These are phyloP conservation scores for Chaetodon auriga DNA, from an alignment of 2,113 vertebrate genomes.

Conservation along the genomic window DNA sequence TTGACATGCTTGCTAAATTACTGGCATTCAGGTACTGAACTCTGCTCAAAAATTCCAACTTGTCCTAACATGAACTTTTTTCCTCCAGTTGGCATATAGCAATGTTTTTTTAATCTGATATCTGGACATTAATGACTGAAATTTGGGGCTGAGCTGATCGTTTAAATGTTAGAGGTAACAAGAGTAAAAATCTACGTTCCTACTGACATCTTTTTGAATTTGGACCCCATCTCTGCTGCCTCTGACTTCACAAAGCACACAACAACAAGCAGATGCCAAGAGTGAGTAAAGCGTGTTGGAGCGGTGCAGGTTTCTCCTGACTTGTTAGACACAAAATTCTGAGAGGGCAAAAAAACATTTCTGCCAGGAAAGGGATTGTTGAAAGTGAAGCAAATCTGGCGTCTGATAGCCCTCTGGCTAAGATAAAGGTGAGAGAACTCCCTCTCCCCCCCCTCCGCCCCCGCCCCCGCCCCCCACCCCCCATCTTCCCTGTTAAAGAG, in stretches of 20 bases:
- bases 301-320: slow-evolving; percentile 32
- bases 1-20: background rate
- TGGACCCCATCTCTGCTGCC: background rate
- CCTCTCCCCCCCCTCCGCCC: background rate
- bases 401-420: slow-evolving; percentile 56
- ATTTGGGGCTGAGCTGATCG: background rate
- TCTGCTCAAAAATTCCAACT: background rate
- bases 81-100: background rate
- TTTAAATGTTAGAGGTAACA: background rate
- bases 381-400: slow-evolving; percentile 55
- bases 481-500: slow-evolving; percentile 53
- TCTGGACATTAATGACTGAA: background rate
- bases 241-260: slow-evolving; percentile 8
- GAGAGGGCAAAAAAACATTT: slow-evolving; percentile 14
- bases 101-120: background rate
- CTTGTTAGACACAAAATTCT: background rate
- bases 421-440: slow-evolving; percentile 66
- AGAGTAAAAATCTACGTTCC: background rate
- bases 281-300: slow-evolving; percentile 16
- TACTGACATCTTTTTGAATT: background rate
- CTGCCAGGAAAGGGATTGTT: slow-evolving; percentile 44
- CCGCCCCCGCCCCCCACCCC: background rate
- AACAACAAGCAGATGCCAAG: slow-evolving; percentile 17
- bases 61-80: background rate
- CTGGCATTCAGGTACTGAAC: background rate